Evolutionary conservation across 2,888 invertebrate species (phyloP), one percentile per base, ranked within the genome.

Genomic region (Xylocampa areola): DNA sequence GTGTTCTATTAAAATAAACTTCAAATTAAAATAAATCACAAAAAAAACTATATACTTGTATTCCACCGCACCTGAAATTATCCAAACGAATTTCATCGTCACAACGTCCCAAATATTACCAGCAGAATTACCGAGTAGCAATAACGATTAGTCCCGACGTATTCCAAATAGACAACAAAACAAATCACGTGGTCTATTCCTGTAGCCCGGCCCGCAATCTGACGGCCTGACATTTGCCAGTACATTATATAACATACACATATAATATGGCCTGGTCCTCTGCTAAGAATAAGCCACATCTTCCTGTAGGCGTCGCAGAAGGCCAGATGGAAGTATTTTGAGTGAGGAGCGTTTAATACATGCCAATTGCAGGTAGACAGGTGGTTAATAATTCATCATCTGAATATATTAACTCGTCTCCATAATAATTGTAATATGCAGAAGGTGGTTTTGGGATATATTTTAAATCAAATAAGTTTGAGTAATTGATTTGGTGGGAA

Each of bases 211-310:
- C 59, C 40, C 41, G 70, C 44, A 49, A 68, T 61, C 69, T 62
- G 62, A 45, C 69, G 58, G 17, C 45, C 41, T 79, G 79, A 80
- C 80, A 79, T 79, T 79, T 79, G 45, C 53, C 67, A 67, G 69
- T 19, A 50, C 33, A 23, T 67, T 63, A 64, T 48, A 35, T 64
- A 76, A 57, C 41, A 27, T 5, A 29, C 7, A 11, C 23, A 25
- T 30, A 33, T 61, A 50, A 37, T 59, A 57, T 59, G 67, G 44
- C 32, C 35, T 36, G 33, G 27, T 41, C 17, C 10, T 8, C 0
- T 14, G 25, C 14, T 45, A 47, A 36, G 17, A 17, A 35, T 36
- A 45, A 11, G n/a, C 21, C 10, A n/a, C n/a, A 17, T 11, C n/a
- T 45, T 45, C 16, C 35, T 35, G 35, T 2, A 37, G 10, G 7